Percentiles rank a stretch among this genome's conserved stretches.
Conservation (phyloP, 2,797 vertebrate genomes). For the Phyllotis vaccarum region DNA sequence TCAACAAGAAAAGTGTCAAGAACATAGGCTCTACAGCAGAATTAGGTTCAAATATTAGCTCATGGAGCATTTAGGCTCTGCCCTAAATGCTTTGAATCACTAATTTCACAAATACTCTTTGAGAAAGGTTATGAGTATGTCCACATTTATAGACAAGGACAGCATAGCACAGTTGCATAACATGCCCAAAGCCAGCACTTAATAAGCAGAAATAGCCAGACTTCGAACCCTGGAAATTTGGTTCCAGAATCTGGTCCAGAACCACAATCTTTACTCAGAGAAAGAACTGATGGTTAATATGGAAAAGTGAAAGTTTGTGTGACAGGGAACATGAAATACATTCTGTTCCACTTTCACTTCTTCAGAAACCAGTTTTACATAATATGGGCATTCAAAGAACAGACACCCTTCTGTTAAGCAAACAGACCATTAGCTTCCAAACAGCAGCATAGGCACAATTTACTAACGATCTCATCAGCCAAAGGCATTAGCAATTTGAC, state of each 20-base stretch:
- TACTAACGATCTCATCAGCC: slow-evolving; percentile 55
- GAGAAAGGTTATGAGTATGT: neutral
- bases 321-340: neutral
- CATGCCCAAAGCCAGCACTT: neutral
- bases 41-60: neutral
- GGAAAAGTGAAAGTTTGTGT: neutral
- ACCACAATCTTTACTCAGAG: neutral
- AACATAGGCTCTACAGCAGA: neutral
- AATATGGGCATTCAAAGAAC: slow-evolving; percentile 11
- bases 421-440: slow-evolving; percentile 66
- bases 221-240: neutral
- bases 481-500: slow-evolving; percentile 5
- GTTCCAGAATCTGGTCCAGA: neutral
- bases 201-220: neutral
- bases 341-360: neutral
- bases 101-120: neutral
- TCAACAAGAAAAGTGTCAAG: neutral
- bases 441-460: slow-evolving; percentile 46
- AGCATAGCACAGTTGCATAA: neutral
- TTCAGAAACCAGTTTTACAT: slow-evolving; percentile 29
- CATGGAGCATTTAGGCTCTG: neutral
- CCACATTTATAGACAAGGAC: neutral
- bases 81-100: slow-evolving; percentile 19
- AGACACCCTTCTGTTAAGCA: slow-evolving; percentile 55
- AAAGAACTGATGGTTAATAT: neutral